Percentiles rank a stretch among this genome's conserved stretches.
These are phyloP conservation scores for Macrostomum cliftonense DNA, from an alignment of 2,888 invertebrate genomes.

Conservation along the genomic window DNA sequence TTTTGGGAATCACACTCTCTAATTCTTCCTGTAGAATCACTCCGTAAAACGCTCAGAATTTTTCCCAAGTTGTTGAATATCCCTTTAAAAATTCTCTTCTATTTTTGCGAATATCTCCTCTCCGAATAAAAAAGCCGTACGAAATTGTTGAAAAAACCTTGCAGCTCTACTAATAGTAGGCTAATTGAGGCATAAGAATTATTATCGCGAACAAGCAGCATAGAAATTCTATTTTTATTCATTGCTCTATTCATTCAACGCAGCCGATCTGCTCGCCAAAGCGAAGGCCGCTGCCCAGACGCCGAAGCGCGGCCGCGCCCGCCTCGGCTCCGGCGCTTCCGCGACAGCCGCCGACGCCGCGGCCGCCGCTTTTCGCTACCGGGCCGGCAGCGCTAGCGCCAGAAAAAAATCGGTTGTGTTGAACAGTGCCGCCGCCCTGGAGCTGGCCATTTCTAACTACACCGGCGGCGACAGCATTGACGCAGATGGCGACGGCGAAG, in stretches of 20 bases:
- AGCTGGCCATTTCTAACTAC: neutral
- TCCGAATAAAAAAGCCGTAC: too few species aligned
- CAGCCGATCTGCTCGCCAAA: neutral
- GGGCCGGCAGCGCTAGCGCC: neutral
- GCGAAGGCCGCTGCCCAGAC: neutral
- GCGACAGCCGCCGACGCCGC: neutral
- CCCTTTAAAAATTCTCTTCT: too few species aligned
- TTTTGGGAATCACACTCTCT: too few species aligned
- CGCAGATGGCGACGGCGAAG: slow-evolving; percentile 36
- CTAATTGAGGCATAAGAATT: too few species aligned
- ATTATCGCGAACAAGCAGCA: too few species aligned
- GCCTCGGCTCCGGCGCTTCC: neutral
- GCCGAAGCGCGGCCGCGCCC: neutral
- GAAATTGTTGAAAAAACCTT: too few species aligned
- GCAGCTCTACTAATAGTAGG: too few species aligned
- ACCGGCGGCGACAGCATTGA: neutral
- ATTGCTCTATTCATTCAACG: neutral
- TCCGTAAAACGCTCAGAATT: too few species aligned
- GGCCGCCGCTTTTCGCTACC: neutral
- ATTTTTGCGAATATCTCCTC: too few species aligned
- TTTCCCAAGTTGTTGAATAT: too few species aligned
- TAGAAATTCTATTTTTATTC: neutral
- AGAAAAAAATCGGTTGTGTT: slow-evolving; percentile 6
- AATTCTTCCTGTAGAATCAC: too few species aligned
- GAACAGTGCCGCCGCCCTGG: slow-evolving; percentile 1